These are phyloP conservation scores for Chlamydotis undulata DNA, from an alignment of 2,113 vertebrate genomes.

Conservation along the genomic window DNA sequence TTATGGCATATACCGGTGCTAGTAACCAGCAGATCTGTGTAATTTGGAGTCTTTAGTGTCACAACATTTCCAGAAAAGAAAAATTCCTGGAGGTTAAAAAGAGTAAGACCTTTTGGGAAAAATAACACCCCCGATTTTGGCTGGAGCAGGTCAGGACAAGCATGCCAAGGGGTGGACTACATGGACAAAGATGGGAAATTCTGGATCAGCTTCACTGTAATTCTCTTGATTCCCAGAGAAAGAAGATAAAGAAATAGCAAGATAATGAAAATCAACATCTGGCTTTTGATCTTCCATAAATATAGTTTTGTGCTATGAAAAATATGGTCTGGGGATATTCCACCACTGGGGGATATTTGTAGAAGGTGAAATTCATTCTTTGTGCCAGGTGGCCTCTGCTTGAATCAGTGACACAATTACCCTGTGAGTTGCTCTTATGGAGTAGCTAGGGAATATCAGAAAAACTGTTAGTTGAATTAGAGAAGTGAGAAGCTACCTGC, in stretches of 20 bases:
- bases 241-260: background rate
- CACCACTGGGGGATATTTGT: background rate
- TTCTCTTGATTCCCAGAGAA: background rate
- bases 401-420: background rate
- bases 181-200: background rate
- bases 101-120: background rate
- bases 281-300: background rate
- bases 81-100: background rate
- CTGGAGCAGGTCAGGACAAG: background rate
- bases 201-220: background rate
- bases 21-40: background rate
- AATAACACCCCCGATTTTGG: background rate
- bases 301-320: background rate
- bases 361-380: background rate
- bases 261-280: background rate
- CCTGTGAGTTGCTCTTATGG: background rate
- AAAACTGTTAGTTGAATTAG: background rate
- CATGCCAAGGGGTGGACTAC: background rate
- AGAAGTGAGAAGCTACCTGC: background rate
- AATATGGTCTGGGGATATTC: background rate
- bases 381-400: background rate
- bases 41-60: background rate
- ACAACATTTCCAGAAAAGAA: background rate
- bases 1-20: background rate
- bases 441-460: background rate